These are phyloP conservation scores for Stegodyphus dumicola DNA, from an alignment of 1,140 invertebrate genomes.

Conservation along the genomic window DNA sequence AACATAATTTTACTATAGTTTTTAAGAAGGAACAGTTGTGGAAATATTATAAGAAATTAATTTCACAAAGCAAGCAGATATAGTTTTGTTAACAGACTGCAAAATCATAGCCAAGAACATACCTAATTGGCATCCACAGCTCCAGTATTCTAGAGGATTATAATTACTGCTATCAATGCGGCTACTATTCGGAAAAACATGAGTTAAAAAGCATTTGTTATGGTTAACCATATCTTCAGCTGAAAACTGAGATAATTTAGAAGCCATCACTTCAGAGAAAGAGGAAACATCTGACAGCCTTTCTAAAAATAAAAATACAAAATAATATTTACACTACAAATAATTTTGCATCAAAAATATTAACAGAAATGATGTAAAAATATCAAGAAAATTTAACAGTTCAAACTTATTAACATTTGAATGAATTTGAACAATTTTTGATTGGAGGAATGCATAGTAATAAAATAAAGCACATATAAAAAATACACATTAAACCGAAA, in stretches of 20 bases:
- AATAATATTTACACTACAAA: neutral
- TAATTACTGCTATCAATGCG: constrained; percentile 74
- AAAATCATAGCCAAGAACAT: constrained; percentile 21
- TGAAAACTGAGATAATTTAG: constrained; percentile 68
- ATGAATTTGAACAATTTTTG: too few relatives aligned
- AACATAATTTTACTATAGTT: too few relatives aligned
- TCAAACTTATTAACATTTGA: too few relatives aligned
- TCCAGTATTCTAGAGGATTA: constrained; percentile 75
- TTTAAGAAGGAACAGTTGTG: too few relatives aligned
- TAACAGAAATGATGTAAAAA: neutral
- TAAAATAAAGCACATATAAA: too few relatives aligned
- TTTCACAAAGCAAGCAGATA: too few relatives aligned
- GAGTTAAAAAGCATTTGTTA: constrained; percentile 71
- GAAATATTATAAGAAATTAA: constrained; percentile 4
- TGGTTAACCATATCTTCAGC: constrained; percentile 73
- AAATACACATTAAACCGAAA: too few relatives aligned
- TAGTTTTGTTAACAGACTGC: too few relatives aligned
- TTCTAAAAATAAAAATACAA: constrained; percentile 48
- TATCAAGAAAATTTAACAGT: neutral
- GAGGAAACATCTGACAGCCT: constrained; percentile 68
- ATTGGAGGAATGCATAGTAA: too few relatives aligned
- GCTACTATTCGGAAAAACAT: constrained; percentile 72
- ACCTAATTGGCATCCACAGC: constrained; percentile 74
- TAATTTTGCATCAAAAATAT: neutral
- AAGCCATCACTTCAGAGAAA: constrained; percentile 69